phyloP scores from a whole-genome alignment of 1,140 invertebrate species.

The Listronotus oregonensis region DNA sequence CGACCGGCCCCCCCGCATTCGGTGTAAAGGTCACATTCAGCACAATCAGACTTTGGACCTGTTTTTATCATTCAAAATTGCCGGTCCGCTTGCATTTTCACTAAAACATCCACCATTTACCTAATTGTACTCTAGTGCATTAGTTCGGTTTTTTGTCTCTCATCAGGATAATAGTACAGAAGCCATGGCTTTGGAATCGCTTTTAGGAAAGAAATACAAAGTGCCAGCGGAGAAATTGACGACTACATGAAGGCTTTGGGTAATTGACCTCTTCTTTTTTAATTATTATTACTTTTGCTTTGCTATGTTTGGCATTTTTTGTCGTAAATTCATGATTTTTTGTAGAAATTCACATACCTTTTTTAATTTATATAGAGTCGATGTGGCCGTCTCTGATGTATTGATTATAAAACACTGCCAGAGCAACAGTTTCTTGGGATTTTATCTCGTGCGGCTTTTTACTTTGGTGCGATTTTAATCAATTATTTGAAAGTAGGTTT shows the following conservation, averaged over 20 bases:
- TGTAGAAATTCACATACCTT: neutral
- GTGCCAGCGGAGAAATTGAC: conserved; percentile 80
- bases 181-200: conserved; percentile 54
- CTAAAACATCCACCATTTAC: neutral
- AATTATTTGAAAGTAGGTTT: too few relatives aligned
- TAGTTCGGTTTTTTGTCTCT: neutral
- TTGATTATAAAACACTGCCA: too few relatives aligned
- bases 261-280: conserved; percentile 57
- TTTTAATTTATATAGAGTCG: too few relatives aligned
- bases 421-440: too few relatives aligned
- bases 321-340: neutral
- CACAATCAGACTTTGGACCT: conserved; percentile 1
- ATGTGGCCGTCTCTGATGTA: too few relatives aligned
- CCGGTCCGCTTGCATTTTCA: neutral
- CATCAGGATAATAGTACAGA: neutral
- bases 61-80: neutral
- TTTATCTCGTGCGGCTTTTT: too few relatives aligned
- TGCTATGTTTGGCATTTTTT: neutral
- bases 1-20: too few relatives aligned
- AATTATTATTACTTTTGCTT: neutral
- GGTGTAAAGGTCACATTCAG: too few relatives aligned
- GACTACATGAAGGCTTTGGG: conserved; percentile 84
- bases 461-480: too few relatives aligned
- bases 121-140: neutral
- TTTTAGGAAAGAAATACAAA: conserved; percentile 74